Evolutionary conservation across 2,113 vertebrate species (phyloP).

Genomic region (Amblyornis subalaris): DNA sequence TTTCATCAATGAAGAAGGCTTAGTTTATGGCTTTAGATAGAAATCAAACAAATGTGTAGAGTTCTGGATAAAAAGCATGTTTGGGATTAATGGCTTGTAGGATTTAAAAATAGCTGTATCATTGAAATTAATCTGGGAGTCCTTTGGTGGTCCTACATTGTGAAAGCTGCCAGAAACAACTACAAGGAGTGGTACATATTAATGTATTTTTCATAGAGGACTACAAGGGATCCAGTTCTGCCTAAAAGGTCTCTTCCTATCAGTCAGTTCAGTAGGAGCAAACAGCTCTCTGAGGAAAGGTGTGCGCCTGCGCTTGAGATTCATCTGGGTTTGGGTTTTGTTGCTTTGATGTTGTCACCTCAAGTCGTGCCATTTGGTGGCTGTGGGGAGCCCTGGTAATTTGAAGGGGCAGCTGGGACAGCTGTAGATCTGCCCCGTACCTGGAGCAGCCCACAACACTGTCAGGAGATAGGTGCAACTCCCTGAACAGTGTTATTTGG

Average conservation of each 20-base stretch:
- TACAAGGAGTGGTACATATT: not conserved
- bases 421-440: not conserved
- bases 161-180: not conserved
- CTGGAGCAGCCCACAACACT: not conserved
- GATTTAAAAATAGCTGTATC: not conserved
- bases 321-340: not conserved
- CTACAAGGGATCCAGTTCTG: not conserved
- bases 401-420: not conserved
- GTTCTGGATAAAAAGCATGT: not conserved
- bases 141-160: not conserved
- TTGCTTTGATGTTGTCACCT: not conserved
- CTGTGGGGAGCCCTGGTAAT: not conserved
- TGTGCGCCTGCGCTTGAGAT: not conserved
- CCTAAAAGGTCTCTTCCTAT: not conserved
- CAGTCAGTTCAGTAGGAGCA: not conserved
- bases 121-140: constrained; percentile 5
- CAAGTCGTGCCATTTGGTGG: not conserved
- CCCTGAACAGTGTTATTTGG: not conserved
- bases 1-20: not conserved
- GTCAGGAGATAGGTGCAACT: not conserved
- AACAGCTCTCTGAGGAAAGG: not conserved
- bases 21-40: not conserved
- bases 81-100: not conserved
- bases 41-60: constrained; percentile 15
- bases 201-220: not conserved